Evolutionary conservation across 2,888 invertebrate genomes (phyloP).

Genomic region (Tuberolachnus salignus): DNA sequence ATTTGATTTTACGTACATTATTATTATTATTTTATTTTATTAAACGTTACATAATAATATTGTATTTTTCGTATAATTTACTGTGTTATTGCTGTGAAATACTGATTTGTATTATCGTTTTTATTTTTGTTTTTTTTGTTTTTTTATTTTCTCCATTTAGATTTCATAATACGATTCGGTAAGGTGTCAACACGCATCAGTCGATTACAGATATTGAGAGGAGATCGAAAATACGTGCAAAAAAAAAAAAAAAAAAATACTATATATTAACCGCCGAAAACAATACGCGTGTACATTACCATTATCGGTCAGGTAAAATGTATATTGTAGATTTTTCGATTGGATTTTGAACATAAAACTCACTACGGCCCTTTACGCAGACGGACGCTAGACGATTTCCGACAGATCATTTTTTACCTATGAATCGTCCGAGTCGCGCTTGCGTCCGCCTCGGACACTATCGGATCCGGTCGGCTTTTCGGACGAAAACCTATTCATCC

Average conservation of each 20-base stretch:
- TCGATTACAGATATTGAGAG: conserved; percentile 27
- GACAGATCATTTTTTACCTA: too few species aligned
- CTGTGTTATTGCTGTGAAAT: conserved; percentile 1
- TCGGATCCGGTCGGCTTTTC: too few species aligned
- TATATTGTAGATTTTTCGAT: conserved; percentile 50
- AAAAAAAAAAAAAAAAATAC: neutral
- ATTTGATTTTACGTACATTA: neutral
- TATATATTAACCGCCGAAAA: too few species aligned
- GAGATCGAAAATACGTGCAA: conserved; percentile 22
- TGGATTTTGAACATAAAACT: conserved; percentile 31
- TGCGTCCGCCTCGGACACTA: too few species aligned
- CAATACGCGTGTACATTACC: conserved; percentile 30
- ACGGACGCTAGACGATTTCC: too few species aligned
- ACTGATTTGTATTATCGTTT: too few species aligned
- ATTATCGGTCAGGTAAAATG: conserved; percentile 50
- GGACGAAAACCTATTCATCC: too few species aligned
- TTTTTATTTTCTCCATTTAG: conserved; percentile 54
- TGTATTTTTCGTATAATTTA: conserved; percentile 20
- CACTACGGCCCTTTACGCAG: too few species aligned
- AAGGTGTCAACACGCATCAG: conserved; percentile 40
- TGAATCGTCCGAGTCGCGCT: too few species aligned
- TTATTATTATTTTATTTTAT: neutral
- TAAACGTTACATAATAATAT: conserved; percentile 26
- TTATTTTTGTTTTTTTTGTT: conserved; percentile 32
- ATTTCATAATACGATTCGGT: conserved; percentile 54